Base-by-base conservation (phyloP, 2,797 vertebrate species). In the Myripristis murdjan region DNA sequence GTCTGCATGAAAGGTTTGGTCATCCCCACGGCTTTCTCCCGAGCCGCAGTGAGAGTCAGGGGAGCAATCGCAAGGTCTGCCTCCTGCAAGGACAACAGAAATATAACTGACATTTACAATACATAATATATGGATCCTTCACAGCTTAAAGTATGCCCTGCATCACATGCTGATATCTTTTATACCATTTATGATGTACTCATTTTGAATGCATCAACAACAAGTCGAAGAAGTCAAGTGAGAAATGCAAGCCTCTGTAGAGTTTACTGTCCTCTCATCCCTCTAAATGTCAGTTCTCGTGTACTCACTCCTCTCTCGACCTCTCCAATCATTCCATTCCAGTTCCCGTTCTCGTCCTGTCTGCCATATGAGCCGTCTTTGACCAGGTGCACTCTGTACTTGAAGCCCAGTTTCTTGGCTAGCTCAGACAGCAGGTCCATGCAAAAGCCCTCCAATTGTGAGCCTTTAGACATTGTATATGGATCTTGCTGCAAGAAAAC, bases 311-410 rank as follows among this genome's bases (percentile, higher is more conserved):
- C 92, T 73, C 95, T 83, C 51, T 95, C 71, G 23, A 97, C 88
- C 75, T 97, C 97, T 5, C 97, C 96, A 10, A 98, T 92, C 96
- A 98, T 97, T 18, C 97, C 97, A 0, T 92, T 95, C 97, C 97
- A 98, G 87, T 88, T 94, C 12, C 96, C 96, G 0, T 37, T 90
- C 15, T 95, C 85, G 0, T 95, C 88, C 72, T 94, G 52, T 0
- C 92, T 64, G 0, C 97, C 97, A 0, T 97, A 98, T 1, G 77
- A 87, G 9, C 92, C 79, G 0, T 98, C 96, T 24, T 94, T 95
- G 71, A 97, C 96, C 75, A 96, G 87, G 37, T 93, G 92, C 33
- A 97, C 91, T 24, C 79, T 94, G 86, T 96, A 97, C 70, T 87
- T 94, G 87, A 98, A 96, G 82, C 93, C 94, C 37, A 97, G 58